Conservation (phyloP, 2,888 invertebrate species). For the Diogma glabrata region DNA sequence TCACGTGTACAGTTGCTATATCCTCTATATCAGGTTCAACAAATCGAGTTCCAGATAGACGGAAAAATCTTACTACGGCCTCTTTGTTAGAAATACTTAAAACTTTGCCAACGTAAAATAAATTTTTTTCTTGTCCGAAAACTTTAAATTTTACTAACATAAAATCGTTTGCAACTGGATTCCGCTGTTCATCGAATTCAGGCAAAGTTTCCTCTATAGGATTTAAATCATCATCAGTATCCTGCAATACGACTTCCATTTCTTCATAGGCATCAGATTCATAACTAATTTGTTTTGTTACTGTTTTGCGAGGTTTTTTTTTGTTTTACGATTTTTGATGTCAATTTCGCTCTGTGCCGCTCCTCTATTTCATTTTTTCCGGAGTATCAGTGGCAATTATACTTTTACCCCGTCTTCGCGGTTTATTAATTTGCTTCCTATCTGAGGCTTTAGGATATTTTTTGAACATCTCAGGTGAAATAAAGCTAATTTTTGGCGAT, state of each 20-base stretch:
- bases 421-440: neutral
- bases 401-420: neutral
- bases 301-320: neutral
- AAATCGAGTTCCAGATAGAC: no score
- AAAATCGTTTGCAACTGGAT: neutral
- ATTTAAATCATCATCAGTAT: neutral
- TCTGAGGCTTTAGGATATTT: neutral
- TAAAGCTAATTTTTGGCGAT: neutral
- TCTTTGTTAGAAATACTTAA: no score
- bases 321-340: neutral
- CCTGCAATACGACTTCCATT: neutral
- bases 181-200: slow-evolving; percentile 1
- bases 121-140: no score
- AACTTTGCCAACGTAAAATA: neutral
- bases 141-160: neutral
- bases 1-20: no score
- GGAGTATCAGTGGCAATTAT: neutral
- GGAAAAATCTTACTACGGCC: no score
- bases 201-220: neutral
- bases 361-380: neutral
- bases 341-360: neutral
- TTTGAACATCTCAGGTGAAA: neutral
- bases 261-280: neutral
- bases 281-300: neutral
- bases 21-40: no score